phyloP scores from a whole-genome alignment of 1,140 invertebrate genomes.

The Heliconius himera region DNA sequence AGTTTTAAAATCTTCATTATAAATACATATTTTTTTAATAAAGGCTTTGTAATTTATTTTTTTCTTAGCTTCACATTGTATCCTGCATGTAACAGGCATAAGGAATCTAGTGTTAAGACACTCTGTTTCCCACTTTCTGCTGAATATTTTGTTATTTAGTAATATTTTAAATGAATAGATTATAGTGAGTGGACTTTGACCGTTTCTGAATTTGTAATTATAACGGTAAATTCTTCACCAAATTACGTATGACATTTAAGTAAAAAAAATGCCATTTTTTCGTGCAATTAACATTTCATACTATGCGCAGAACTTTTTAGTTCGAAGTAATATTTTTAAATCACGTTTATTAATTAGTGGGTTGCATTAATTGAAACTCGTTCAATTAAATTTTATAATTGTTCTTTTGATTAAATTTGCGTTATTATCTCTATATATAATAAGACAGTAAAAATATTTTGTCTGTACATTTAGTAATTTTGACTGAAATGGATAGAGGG shows the following conservation, averaged over 20 bases:
- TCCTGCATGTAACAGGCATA: too few relatives aligned
- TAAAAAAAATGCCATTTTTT: neutral
- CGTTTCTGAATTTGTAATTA: neutral
- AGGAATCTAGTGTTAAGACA: too few relatives aligned
- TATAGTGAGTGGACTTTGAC: neutral
- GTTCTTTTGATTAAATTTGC: neutral
- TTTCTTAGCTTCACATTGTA: neutral
- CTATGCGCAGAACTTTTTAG: slow-evolving; percentile 5
- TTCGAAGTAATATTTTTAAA: neutral
- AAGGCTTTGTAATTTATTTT: neutral
- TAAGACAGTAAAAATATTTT: too few relatives aligned
- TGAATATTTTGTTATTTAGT: neutral
- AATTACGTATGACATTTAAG: neutral
- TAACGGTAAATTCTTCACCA: neutral
- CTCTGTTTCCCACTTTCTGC: too few relatives aligned
- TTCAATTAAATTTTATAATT: neutral
- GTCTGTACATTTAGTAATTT: too few relatives aligned
- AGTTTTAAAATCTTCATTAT: neutral
- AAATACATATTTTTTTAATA: too few relatives aligned
- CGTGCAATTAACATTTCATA: neutral
- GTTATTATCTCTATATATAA: too few relatives aligned
- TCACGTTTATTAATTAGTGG: slow-evolving; percentile 7
- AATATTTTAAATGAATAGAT: neutral
- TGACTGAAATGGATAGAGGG: too few relatives aligned
- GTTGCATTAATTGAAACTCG: neutral